Evolutionary conservation across 2,113 vertebrate species (phyloP).

Genomic region (Corapipo altera): DNA sequence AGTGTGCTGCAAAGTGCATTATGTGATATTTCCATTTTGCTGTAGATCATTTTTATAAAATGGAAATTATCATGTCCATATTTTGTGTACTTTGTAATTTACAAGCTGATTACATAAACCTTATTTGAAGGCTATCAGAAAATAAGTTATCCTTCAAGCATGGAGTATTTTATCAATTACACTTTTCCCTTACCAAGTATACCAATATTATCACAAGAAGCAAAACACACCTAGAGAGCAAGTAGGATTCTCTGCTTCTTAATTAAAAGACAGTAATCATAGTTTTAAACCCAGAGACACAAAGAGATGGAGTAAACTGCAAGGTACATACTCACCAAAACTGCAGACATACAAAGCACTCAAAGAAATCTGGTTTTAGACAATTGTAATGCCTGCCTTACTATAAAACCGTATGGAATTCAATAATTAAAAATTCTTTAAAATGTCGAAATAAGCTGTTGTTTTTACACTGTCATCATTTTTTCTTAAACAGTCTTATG

Average conservation of each 20-base stretch:
- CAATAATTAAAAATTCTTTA: neutral
- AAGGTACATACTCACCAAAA: neutral
- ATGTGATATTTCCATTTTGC: slow-evolving; percentile 60
- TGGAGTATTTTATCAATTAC: neutral
- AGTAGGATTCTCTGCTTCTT: neutral
- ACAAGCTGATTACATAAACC: slow-evolving; percentile 66
- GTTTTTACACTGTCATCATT: neutral
- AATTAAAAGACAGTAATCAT: neutral
- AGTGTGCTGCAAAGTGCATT: slow-evolving; percentile 71
- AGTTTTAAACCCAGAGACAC: neutral
- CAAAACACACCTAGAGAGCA: neutral
- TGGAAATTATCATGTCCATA: slow-evolving; percentile 53
- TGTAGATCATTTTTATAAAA: slow-evolving; percentile 60
- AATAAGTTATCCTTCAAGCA: slow-evolving; percentile 38
- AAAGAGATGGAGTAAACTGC: neutral
- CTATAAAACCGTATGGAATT: neutral
- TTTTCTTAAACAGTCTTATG: neutral
- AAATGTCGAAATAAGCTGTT: neutral
- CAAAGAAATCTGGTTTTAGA: neutral
- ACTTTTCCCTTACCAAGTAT: neutral
- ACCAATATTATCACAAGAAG: neutral
- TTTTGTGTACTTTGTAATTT: slow-evolving; percentile 59
- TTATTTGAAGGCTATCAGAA: slow-evolving; percentile 57
- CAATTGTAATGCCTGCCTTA: neutral
- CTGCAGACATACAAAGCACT: neutral